A percentile compares a stretch with the other conserved stretches of the same genome.
These are phyloP conservation scores for Crypturellus undulatus DNA, from an alignment of 2,113 vertebrate genomes.

Conservation along the genomic window DNA sequence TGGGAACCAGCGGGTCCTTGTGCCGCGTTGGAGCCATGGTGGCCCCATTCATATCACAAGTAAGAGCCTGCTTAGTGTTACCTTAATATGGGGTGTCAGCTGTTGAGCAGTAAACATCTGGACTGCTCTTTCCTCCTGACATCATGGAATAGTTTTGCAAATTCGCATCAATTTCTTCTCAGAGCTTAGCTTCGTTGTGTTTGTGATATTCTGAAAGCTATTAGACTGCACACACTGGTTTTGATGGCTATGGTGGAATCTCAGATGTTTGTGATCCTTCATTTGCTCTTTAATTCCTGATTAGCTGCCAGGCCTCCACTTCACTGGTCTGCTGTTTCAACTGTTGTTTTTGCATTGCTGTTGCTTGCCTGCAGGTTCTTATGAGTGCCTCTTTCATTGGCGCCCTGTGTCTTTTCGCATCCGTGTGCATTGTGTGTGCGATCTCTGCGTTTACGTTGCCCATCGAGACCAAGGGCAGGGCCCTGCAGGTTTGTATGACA, in stretches of 20 bases:
- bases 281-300: neutral
- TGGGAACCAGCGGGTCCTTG: conserved; percentile 93
- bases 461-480: conserved; percentile 92
- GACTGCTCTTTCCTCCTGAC: neutral
- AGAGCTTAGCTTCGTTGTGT: neutral
- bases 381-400: conserved; percentile 85
- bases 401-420: conserved; percentile 86
- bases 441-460: conserved; percentile 86
- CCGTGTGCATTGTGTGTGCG: conserved; percentile 83
- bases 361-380: conserved; percentile 82
- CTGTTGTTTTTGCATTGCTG: neutral
- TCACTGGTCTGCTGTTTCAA: accelerated
- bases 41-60: conserved; percentile 91
- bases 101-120: neutral
- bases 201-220: neutral
- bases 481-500: conserved; percentile 84
- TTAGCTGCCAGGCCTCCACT: accelerated
- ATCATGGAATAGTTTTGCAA: neutral
- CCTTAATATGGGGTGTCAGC: too few relatives aligned
- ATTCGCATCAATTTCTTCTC: neutral
- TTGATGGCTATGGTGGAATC: neutral
- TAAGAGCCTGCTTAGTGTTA: neutral
- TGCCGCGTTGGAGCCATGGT: conserved; percentile 95
- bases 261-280: neutral
- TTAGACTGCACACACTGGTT: neutral